A percentile compares a stretch with the other conserved stretches of the same genome.
Conservation (phyloP, 2,113 vertebrate species). For the Leucoraja erinaceus region DNA sequence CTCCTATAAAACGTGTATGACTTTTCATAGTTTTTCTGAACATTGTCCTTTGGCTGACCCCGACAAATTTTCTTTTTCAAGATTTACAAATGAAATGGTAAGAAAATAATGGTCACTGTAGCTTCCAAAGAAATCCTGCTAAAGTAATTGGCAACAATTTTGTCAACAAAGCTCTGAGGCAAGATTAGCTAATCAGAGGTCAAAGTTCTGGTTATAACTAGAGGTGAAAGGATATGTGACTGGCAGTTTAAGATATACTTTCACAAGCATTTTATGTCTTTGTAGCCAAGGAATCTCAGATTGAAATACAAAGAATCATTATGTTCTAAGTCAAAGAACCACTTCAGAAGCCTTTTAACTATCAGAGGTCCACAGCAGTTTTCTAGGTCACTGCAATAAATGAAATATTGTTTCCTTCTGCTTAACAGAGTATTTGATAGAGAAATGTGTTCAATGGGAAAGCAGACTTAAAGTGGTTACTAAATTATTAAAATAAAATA, state of each 20-base stretch:
- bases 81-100: slow-evolving; percentile 38
- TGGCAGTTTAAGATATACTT: slow-evolving; percentile 40
- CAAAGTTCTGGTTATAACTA: slow-evolving; percentile 40
- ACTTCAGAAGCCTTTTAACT: slow-evolving; percentile 33
- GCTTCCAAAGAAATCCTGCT: slow-evolving; percentile 57
- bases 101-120: slow-evolving; percentile 58
- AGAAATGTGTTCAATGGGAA: slow-evolving; percentile 6
- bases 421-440: slow-evolving; percentile 3
- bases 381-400: slow-evolving; percentile 11
- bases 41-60: slow-evolving; percentile 74
- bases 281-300: slow-evolving; percentile 33
- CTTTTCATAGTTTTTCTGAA: slow-evolving; percentile 51
- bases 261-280: slow-evolving; percentile 38
- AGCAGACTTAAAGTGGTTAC: not conserved
- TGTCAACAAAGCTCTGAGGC: slow-evolving; percentile 49
- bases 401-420: slow-evolving; percentile 33
- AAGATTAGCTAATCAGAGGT: slow-evolving; percentile 46
- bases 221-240: slow-evolving; percentile 40
- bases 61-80: slow-evolving; percentile 58
- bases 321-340: slow-evolving; percentile 33
- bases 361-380: slow-evolving; percentile 16
- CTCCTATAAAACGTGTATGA: slow-evolving; percentile 46
- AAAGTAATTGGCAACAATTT: slow-evolving; percentile 55
- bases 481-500: slow-evolving; percentile 21
- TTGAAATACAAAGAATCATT: slow-evolving; percentile 33